Evolutionary conservation across 1,140 invertebrate species (phyloP), one percentile per base, ranked within the genome.

Genomic region (Lucilia cuprina): DNA sequence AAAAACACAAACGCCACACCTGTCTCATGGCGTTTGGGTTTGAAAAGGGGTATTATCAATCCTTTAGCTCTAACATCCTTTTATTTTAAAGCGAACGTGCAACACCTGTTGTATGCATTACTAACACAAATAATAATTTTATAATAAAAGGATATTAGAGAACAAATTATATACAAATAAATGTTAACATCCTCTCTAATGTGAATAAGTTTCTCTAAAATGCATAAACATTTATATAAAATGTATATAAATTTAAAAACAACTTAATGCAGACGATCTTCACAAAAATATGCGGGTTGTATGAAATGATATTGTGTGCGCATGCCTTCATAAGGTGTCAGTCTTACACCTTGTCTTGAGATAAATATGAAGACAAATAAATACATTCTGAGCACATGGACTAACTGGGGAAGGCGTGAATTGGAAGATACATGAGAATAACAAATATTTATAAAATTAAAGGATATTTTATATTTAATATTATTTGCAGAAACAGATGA

Each of bases 41-140:
- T 10, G 7, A 21, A 70, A 10, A 70, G 1, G n/a, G n/a, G n/a
- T 70, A 21, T 70, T 60, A n/a, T 17, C 19, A 70, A 70, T 70
- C 65, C 65, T 25, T 70, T 70, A 4, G 1, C 19, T 25, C 19
- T 8, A 19, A 21, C 87, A 88, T 89, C 87, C 88, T 88, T 89
- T 88, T 88, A 85, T 35, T 75, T 75, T 3, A 13, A 10, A 30
- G 87, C 60, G 50, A 49, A 87, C 88, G 88, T 89, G 88, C 86
- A 85, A 86, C 88, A 89, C 88, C 88, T 89, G 88, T 89, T 89
- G 88, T 89, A 87, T 87, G 86, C 88, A 60, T 84, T 85, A 25
- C 83, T 34, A 86, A 88, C 86, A 70, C 65, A 70, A 70, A 70
- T 70, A 70, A 70, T 70, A 12, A 70, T 21, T 30, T 30, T 60